These are phyloP conservation scores for Thysanoteuthis rhombus DNA, from an alignment of 2,888 invertebrate genomes.

Conservation along the genomic window DNA sequence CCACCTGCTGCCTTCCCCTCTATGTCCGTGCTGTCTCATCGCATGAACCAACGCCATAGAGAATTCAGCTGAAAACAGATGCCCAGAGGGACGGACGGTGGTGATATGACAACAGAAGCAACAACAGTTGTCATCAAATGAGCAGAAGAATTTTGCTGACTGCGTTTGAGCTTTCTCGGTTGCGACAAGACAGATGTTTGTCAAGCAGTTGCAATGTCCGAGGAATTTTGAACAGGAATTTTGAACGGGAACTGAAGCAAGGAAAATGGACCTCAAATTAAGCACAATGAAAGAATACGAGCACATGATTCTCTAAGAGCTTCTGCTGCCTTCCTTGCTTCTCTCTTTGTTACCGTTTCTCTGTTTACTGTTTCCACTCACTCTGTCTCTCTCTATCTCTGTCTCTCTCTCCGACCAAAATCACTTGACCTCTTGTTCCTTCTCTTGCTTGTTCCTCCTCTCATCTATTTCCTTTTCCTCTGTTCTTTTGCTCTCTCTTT, in stretches of 20 bases:
- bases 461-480: no score
- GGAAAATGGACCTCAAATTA: not conserved
- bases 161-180: not conserved
- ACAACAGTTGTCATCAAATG: not conserved
- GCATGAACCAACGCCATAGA: not conserved
- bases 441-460: no score
- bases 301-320: not conserved
- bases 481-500: no score
- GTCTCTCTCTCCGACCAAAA: no score
- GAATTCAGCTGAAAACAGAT: not conserved
- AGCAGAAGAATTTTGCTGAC: conserved; percentile 12
- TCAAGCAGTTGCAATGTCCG: not conserved
- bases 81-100: not conserved
- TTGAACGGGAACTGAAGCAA: not conserved
- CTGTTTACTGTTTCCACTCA: no score
- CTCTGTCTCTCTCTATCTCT: no score
- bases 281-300: not conserved
- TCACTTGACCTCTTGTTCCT: no score
- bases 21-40: not conserved
- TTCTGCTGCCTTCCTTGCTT: not conserved
- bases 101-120: not conserved
- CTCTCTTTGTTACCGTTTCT: no score
- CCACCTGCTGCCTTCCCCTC: not conserved
- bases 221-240: not conserved
- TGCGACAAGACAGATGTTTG: not conserved